Evolutionary conservation across 1,140 invertebrate species (phyloP).

Genomic region (Globodera rostochiensis): DNA sequence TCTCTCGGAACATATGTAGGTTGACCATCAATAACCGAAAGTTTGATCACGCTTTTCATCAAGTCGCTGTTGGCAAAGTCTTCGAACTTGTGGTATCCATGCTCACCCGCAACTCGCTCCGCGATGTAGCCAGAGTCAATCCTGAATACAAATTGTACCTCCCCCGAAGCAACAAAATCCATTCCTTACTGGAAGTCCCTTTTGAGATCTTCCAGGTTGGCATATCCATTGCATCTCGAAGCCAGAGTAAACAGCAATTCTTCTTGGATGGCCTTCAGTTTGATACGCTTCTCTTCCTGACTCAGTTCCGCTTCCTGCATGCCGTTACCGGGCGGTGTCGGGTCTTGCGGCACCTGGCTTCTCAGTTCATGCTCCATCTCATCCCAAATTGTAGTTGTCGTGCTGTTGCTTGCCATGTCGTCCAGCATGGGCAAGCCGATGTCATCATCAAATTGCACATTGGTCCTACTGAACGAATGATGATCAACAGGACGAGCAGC

Average conservation of each 20-base stretch:
- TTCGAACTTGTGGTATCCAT: conserved; percentile 20
- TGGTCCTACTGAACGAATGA: background rate
- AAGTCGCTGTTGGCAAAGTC: background rate
- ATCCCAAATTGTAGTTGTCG: background rate
- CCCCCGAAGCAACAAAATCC: background rate
- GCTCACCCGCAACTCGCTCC: conserved; percentile 1
- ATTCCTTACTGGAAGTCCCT: background rate
- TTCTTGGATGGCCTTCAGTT: background rate
- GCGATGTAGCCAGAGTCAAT: conserved; percentile 14
- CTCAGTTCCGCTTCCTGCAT: background rate
- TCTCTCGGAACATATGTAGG: conserved; percentile 6
- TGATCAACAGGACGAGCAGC: background rate
- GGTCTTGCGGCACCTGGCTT: background rate
- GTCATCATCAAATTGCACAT: background rate
- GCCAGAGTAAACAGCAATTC: conserved; percentile 10
- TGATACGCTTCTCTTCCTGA: background rate
- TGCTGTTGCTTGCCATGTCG: conserved; percentile 1
- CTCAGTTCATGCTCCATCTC: background rate
- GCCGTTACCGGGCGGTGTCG: background rate
- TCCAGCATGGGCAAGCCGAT: background rate
- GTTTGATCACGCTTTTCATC: background rate
- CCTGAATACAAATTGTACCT: conserved; percentile 4
- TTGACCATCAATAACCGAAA: conserved; percentile 13
- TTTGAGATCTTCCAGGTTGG: background rate
- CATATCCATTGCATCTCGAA: background rate